Evolutionary conservation across 2,888 invertebrate species (phyloP).

Genomic region (Mermis nigrescens): DNA sequence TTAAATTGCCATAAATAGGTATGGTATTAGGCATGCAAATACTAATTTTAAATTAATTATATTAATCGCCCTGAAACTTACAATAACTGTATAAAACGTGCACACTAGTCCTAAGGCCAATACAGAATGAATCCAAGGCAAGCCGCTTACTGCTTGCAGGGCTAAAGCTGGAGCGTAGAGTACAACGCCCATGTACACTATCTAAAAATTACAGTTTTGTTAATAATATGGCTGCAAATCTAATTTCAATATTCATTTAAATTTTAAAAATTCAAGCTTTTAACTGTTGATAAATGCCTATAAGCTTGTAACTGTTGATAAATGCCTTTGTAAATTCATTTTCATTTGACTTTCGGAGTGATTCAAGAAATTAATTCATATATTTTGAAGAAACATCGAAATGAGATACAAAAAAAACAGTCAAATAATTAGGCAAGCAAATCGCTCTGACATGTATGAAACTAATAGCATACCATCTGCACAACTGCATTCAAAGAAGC

Average conservation of each 20-base stretch:
- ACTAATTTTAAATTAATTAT: too few relatives aligned
- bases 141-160: conserved; percentile 29
- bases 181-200: conserved; percentile 13
- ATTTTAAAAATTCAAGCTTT: too few relatives aligned
- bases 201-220: conserved; percentile 7
- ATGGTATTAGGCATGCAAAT: too few relatives aligned
- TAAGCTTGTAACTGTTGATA: too few relatives aligned
- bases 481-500: conserved; percentile 32
- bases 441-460: too few relatives aligned
- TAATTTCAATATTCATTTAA: neutral
- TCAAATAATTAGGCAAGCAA: too few relatives aligned
- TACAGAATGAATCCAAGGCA: conserved; percentile 28
- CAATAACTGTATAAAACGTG: conserved; percentile 35
- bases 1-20: too few relatives aligned
- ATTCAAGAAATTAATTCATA: too few relatives aligned
- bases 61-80: conserved; percentile 21
- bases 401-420: neutral
- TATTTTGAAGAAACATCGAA: neutral
- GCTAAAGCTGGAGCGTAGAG: conserved; percentile 17
- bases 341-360: too few relatives aligned
- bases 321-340: too few relatives aligned
- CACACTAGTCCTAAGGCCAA: conserved; percentile 31
- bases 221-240: neutral
- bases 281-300: too few relatives aligned
- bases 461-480: conserved; percentile 28